Evolutionary conservation across 2,797 vertebrate species (phyloP), one percentile per base, ranked within the genome.

Genomic region (Poecilia velifera): DNA sequence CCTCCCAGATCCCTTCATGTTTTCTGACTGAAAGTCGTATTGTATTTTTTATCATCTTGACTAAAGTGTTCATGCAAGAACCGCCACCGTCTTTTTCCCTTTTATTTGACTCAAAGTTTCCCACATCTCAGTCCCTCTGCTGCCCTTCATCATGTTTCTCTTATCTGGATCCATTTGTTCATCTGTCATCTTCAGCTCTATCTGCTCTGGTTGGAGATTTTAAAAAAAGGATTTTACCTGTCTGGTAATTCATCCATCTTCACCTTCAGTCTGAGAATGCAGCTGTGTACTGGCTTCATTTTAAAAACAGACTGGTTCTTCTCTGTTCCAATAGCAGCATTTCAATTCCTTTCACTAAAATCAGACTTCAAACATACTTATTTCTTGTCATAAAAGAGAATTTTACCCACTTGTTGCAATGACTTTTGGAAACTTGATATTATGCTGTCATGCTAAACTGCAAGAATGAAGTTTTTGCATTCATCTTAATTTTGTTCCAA

Each of bases 241-340:
- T 86, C 84, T 86, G 86, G 77, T 90, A 83, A 90, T 87, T 81
- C 83, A 86, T 86, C 82, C 66, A 76, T 91, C 89, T 85, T 80
- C 79, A 81, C 83, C 25, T 25, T 34, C 76, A 43, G 82, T 86
- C 77, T 75, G 74, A 64, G 86, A 88, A 87, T 16, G 10, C 51
- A 3, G 72, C 70, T 80, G 3, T 78, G 25, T 43, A 86, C 88
- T 72, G 76, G 79, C 85, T 80, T 87, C 82, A 49, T 59, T 74
- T 47, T 74, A 53, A 86, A 49, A 74, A 81, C 46, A 84, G 74
- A 83, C 55, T 83, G 80, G 79, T 78, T 84, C 57, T 62, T n/a
- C 45, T 45, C 74, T 71, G 75, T 31, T 74, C 82, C 81, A 76
- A 12, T 28, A 80, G 72, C 36, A 1, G 18, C 4, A 36, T 70